Percentiles rank a stretch among this genome's conserved stretches.
Conservation (phyloP, 1,140 invertebrate species). For the Latrodectus geometricus region DNA sequence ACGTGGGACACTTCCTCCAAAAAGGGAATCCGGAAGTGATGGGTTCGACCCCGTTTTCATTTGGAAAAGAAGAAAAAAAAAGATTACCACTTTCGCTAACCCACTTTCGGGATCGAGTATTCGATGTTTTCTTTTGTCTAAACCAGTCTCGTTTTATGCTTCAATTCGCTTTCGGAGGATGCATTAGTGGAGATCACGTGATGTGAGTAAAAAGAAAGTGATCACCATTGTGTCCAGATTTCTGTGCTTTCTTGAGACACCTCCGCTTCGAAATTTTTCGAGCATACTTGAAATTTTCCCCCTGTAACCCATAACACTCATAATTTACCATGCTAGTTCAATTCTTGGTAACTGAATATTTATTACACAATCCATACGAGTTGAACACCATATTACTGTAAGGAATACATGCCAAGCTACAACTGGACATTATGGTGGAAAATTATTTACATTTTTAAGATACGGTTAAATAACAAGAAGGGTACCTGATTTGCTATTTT, state of each 20-base stretch:
- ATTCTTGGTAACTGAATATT: no score
- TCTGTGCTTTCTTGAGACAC: background rate
- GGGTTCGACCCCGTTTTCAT: slow-evolving; percentile 40
- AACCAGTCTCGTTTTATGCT: slow-evolving; percentile 47
- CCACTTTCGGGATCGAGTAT: slow-evolving; percentile 31
- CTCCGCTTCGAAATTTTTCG: no score
- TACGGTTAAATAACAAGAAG: no score
- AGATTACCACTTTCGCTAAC: slow-evolving; percentile 51
- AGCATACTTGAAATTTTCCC: no score
- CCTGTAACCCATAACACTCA: no score
- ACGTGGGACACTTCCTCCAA: slow-evolving; percentile 51
- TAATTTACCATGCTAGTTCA: no score
- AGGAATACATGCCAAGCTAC: no score
- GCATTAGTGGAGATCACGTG: slow-evolving; percentile 10
- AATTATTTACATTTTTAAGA: no score
- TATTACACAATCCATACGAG: no score
- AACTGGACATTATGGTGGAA: no score
- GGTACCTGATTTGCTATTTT: no score
- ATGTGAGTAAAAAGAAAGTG: slow-evolving; percentile 27
- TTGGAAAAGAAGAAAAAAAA: background rate
- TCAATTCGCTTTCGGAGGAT: slow-evolving; percentile 33
- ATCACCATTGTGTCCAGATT: background rate
- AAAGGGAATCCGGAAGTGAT: slow-evolving; percentile 56
- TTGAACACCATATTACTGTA: no score
- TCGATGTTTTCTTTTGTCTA: slow-evolving; percentile 21